Base-by-base conservation (phyloP, 2,113 vertebrate genomes). In the Proterorhinus semilunaris region DNA sequence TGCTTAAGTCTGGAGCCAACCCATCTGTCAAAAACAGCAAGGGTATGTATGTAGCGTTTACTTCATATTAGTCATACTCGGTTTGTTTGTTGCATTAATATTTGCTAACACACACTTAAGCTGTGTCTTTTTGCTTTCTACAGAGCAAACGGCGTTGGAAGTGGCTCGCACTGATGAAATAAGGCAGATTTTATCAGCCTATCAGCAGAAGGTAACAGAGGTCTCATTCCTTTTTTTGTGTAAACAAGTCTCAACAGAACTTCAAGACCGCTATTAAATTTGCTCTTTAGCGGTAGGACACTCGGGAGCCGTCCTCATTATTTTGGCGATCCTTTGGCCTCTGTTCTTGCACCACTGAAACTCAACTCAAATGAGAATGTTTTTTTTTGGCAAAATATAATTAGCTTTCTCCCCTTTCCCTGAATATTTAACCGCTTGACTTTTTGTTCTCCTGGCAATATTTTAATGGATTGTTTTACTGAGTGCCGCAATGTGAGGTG, bases 91-190 rank as follows among this genome's bases (percentile, higher is more conserved):
- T 44, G 7, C 10, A 44, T 61, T 10, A 45, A 7, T 44, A 8
- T 27, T 8, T 59, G 36, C 7, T 4, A 44, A n/a, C 13, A 15
- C 44, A 44, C n/a, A 36, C 44, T 44, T 42, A 36, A 36, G 2
- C 10, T 11, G 43, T 72, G 10, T 77, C 11, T 63, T 59, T 13
- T 67, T 46, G 17, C 57, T 76, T 46, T 83, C 27, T 82, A 71
- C 90, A 98, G 96, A 92, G 79, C 94, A 96, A 88, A 95, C 92
- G 0, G 90, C 94, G 1, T 68, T 95, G 78, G 95, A 96, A 81
- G 90, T 98, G 77, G 94, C 92, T 50, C 91, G 92, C 27, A 91
- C 89, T 72, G 86, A 92, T 69, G 95, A 95, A 88, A 94, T 97
- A 83, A 96, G 93, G 51, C 90, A 90, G 27, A 85, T 95, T 68